phyloP scores from a whole-genome alignment of 2,797 vertebrate genomes.

The Acomys russatus region DNA sequence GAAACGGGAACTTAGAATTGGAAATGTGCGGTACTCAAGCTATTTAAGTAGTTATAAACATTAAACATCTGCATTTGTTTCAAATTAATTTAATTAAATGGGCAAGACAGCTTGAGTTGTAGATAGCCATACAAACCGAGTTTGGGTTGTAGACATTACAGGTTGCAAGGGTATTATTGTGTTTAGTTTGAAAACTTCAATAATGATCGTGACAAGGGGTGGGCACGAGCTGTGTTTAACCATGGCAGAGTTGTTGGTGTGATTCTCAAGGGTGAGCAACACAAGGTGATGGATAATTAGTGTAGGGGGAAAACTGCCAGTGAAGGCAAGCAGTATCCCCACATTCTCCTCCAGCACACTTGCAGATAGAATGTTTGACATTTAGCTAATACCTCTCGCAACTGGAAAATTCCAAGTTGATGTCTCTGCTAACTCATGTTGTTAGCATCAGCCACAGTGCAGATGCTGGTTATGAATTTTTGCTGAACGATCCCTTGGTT shows the following conservation, averaged over 20 bases:
- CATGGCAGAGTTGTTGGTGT: not conserved
- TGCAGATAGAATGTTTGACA: not conserved
- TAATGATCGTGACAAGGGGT: not conserved
- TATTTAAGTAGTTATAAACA: conserved; percentile 24
- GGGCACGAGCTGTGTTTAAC: not conserved
- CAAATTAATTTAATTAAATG: not conserved
- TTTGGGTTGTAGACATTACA: not conserved
- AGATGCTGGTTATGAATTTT: not conserved
- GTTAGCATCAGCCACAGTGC: not conserved
- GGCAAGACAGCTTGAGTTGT: not conserved
- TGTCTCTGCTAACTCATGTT: not conserved
- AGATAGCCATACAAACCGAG: not conserved
- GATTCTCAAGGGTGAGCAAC: not conserved
- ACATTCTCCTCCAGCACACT: not conserved
- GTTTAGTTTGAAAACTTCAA: not conserved
- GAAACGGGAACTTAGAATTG: not conserved
- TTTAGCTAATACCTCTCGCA: not conserved
- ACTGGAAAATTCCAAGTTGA: not conserved
- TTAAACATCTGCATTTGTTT: not conserved
- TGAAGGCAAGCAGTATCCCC: not conserved
- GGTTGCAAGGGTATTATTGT: not conserved
- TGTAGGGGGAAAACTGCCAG: not conserved
- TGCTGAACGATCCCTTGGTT: not conserved
- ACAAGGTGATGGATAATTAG: not conserved
- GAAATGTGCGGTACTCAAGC: not conserved